These are phyloP conservation scores for Melanotaenia pygmaea DNA, from an alignment of 2,797 vertebrate genomes.

Conservation along the genomic window DNA sequence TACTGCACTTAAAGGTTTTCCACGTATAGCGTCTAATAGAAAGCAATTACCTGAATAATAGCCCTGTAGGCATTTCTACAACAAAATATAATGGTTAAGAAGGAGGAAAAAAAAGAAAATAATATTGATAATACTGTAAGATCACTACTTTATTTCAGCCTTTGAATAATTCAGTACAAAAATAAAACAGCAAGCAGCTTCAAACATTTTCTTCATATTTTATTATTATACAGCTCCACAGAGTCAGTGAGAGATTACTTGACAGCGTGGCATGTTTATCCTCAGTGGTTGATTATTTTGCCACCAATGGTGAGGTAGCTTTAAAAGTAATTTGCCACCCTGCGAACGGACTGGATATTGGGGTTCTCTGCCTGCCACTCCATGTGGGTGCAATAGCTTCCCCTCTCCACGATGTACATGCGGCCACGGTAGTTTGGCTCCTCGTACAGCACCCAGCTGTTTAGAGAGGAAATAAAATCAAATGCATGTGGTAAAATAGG, in stretches of 20 bases:
- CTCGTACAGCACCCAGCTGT: slow-evolving; percentile 93
- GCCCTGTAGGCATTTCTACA: slow-evolving; percentile 37
- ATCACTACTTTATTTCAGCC: slow-evolving; percentile 67
- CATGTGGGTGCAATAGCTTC: slow-evolving; percentile 84
- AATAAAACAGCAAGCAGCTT: slow-evolving; percentile 62
- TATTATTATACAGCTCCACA: slow-evolving; percentile 63
- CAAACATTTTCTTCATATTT: slow-evolving; percentile 67
- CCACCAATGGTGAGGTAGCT: slow-evolving; percentile 14
- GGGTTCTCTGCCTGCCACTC: slow-evolving; percentile 89
- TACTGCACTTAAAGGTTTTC: slow-evolving; percentile 49
- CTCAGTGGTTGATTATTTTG: slow-evolving; percentile 12
- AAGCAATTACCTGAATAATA: slow-evolving; percentile 64
- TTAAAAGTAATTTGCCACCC: slow-evolving; percentile 92
- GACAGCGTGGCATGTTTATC: slow-evolving; percentile 23
- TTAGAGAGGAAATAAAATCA: background rate
- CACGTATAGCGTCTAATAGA: slow-evolving; percentile 37
- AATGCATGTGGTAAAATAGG: background rate
- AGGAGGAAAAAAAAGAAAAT: slow-evolving; percentile 32
- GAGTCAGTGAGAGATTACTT: slow-evolving; percentile 29
- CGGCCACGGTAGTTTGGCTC: slow-evolving; percentile 94
- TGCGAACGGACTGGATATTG: slow-evolving; percentile 89
- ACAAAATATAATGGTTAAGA: slow-evolving; percentile 29
- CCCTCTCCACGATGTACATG: slow-evolving; percentile 93
- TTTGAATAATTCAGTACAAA: slow-evolving; percentile 66
- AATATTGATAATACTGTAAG: slow-evolving; percentile 40